Conservation (phyloP, 1,140 invertebrate species). For the Rhyacophila brunnea region DNA sequence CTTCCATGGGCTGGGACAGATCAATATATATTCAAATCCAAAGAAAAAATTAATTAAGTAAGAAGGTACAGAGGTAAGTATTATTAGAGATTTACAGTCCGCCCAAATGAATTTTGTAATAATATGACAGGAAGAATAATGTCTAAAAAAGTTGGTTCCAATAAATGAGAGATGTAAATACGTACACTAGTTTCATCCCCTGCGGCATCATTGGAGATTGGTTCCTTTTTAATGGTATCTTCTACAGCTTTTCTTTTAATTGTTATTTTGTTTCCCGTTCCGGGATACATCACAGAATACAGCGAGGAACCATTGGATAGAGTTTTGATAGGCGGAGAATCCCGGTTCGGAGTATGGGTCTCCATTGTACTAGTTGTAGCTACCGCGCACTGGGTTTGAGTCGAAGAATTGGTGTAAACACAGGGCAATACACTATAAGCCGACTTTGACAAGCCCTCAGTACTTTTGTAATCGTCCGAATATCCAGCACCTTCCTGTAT, state of each 20-base stretch:
- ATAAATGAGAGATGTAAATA: no score
- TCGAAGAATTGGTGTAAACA: conserved; percentile 68
- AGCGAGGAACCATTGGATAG: conserved; percentile 68
- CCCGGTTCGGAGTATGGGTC: conserved; percentile 9
- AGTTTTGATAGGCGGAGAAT: conserved; percentile 55
- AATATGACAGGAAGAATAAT: no score
- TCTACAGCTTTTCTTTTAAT: conserved; percentile 74
- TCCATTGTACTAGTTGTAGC: conserved; percentile 36
- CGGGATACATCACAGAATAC: conserved; percentile 77
- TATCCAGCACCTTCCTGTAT: conserved; percentile 78
- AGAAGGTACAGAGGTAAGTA: no score
- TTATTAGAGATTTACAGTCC: no score
- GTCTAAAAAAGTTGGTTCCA: no score
- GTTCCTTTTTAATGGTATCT: conserved; percentile 35
- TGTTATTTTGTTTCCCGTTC: conserved; percentile 77
- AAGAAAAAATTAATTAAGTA: no score
- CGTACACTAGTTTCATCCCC: conserved; percentile 17
- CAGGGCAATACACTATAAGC: conserved; percentile 71
- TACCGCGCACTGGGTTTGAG: conserved; percentile 57
- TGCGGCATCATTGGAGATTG: conserved; percentile 11
- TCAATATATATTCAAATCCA: no score
- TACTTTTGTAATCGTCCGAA: conserved; percentile 72
- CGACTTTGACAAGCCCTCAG: conserved; percentile 65
- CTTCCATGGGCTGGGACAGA: no score
- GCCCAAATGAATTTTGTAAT: no score